A percentile compares a stretch with the other conserved stretches of the same genome.
Evolutionary conservation across 2,797 vertebrate species (phyloP).

Genomic region (Spatula clypeata): DNA sequence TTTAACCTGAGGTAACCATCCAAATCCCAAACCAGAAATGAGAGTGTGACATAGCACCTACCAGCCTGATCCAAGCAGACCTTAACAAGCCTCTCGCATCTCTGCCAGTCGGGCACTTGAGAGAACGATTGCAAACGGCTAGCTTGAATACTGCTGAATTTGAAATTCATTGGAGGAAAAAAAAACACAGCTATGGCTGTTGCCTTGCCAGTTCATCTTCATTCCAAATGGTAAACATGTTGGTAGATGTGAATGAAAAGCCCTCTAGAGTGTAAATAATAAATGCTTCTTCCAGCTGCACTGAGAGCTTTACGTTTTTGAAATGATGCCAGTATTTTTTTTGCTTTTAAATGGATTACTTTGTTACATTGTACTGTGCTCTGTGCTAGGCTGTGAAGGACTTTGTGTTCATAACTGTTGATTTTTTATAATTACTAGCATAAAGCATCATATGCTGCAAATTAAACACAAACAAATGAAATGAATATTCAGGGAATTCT

Average conservation of each 20-base stretch:
- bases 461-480: constrained; percentile 36
- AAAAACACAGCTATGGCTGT: neutral
- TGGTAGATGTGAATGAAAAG: constrained; percentile 50
- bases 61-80: neutral
- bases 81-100: neutral
- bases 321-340: neutral
- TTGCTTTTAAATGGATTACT: neutral
- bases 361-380: neutral
- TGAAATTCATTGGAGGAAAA: neutral
- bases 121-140: neutral
- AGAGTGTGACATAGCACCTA: neutral
- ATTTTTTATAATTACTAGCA: constrained; percentile 41
- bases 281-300: constrained; percentile 40
- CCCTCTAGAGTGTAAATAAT: constrained; percentile 41
- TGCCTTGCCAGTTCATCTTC: constrained; percentile 44
- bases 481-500: constrained; percentile 37
- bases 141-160: neutral
- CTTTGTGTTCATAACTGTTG: neutral
- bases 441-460: constrained; percentile 19
- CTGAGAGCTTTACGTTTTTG: neutral
- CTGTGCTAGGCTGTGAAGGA: neutral
- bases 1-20: neutral
- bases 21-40: neutral
- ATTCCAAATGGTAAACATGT: constrained; percentile 20
- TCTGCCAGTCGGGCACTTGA: neutral